phyloP scores from a whole-genome alignment of 2,888 invertebrate species.

The Eristalis tenax region DNA sequence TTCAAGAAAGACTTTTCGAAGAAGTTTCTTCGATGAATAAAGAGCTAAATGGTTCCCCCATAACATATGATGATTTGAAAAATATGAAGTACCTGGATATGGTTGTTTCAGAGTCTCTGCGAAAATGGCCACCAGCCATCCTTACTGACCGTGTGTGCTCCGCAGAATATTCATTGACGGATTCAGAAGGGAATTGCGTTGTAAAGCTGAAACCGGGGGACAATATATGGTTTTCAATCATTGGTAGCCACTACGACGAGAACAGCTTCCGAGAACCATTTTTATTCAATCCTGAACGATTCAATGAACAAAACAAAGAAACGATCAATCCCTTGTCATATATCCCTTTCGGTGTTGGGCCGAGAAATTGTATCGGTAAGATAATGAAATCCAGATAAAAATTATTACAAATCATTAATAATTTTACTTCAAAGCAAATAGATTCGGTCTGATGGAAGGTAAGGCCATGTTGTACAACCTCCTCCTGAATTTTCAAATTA shows the following conservation, averaged over 20 bases:
- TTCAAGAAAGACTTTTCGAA: slow-evolving; percentile 82
- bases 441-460: slow-evolving; percentile 77
- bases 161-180: slow-evolving; percentile 81
- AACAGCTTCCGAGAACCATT: slow-evolving; percentile 82
- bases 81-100: slow-evolving; percentile 85
- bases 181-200: slow-evolving; percentile 81
- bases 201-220: slow-evolving; percentile 82
- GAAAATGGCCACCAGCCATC: slow-evolving; percentile 82
- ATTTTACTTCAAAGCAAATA: slow-evolving; percentile 73
- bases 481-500: slow-evolving; percentile 73
- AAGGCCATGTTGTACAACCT: slow-evolving; percentile 76
- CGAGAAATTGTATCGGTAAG: slow-evolving; percentile 84
- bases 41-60: slow-evolving; percentile 79
- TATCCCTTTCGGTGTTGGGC: slow-evolving; percentile 84
- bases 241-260: slow-evolving; percentile 82
- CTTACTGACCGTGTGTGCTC: slow-evolving; percentile 82
- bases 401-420: background rate
- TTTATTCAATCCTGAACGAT: slow-evolving; percentile 83
- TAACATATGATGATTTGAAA: slow-evolving; percentile 83
- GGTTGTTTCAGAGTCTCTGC: slow-evolving; percentile 83
- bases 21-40: slow-evolving; percentile 82
- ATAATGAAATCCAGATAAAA: background rate
- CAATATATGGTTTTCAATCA: slow-evolving; percentile 80
- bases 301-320: slow-evolving; percentile 83
- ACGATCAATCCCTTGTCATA: slow-evolving; percentile 81